Evolutionary conservation across 2,113 vertebrate genomes (phyloP).

Genomic region (Petroica traversi): DNA sequence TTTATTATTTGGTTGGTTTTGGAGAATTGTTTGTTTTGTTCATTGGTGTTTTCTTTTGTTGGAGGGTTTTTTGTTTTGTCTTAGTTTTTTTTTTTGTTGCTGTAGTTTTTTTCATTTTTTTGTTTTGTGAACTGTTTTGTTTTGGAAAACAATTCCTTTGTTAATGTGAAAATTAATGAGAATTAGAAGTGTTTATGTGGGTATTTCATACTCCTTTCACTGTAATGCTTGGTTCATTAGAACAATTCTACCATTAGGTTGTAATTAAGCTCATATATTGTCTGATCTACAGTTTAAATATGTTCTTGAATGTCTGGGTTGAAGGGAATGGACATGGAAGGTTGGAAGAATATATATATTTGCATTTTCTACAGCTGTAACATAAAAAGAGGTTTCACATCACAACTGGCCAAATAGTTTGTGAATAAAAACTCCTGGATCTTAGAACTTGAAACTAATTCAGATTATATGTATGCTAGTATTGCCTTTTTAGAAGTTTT

Average conservation of each 20-base stretch:
- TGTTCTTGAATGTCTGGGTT: background rate
- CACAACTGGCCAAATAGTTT: background rate
- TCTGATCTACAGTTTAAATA: background rate
- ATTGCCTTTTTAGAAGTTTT: background rate
- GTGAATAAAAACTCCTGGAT: background rate
- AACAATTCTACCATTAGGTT: background rate
- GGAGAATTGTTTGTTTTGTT: background rate
- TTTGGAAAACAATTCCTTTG: background rate
- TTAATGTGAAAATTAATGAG: background rate
- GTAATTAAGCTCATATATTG: background rate
- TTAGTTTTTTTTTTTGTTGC: too few species aligned
- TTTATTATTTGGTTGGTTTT: background rate
- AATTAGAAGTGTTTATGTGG: background rate
- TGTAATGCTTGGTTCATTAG: background rate
- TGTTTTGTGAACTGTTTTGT: background rate
- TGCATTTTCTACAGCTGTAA: background rate
- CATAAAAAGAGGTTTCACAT: background rate
- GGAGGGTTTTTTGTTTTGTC: too few species aligned
- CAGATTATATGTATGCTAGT: fast-evolving
- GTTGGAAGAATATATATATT: background rate
- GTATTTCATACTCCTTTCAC: background rate
- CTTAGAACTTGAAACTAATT: background rate
- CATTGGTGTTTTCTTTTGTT: background rate
- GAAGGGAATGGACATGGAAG: background rate
- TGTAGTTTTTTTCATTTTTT: background rate